phyloP scores from a whole-genome alignment of 2,797 vertebrate genomes.

The Carapus acus region DNA sequence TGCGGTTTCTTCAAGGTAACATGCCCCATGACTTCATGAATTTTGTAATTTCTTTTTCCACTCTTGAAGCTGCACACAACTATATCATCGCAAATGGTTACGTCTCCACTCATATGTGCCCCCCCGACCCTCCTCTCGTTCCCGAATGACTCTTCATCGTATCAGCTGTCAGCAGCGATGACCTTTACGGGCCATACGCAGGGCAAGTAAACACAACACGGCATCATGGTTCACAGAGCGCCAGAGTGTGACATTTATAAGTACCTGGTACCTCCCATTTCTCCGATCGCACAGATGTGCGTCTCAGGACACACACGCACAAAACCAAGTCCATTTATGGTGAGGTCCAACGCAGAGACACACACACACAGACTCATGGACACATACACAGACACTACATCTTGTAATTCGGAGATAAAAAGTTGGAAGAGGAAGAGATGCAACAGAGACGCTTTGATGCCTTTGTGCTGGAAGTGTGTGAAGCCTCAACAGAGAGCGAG shows the following conservation, averaged over 20 bases:
- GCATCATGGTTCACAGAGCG: conserved; percentile 6
- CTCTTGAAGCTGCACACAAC: not conserved
- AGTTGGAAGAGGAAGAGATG: not conserved
- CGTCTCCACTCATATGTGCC: conserved; percentile 1
- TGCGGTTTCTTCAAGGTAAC: no score
- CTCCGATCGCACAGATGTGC: not conserved
- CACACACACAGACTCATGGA: conserved; percentile 7
- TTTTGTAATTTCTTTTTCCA: no score
- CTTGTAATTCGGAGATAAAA: not conserved
- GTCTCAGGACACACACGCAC: no score
- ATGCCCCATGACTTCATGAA: no score
- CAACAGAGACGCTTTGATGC: not conserved
- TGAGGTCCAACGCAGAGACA: no score
- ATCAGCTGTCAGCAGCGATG: conserved; percentile 34
- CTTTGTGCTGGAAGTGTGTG: not conserved
- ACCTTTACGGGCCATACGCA: conserved; percentile 36
- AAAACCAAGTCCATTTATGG: no score
- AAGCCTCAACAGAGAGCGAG: not conserved
- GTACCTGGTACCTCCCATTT: conserved; percentile 24
- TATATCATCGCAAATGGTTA: conserved; percentile 1
- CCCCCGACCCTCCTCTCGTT: no score
- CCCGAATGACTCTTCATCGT: conserved; percentile 34
- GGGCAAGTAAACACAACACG: conserved; percentile 40
- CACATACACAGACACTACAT: conserved; percentile 1
- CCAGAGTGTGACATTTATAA: conserved; percentile 10